Evolutionary conservation across 2,797 vertebrate species (phyloP), one percentile per base, ranked within the genome.

Genomic region (Pseudomugil gertrudae): DNA sequence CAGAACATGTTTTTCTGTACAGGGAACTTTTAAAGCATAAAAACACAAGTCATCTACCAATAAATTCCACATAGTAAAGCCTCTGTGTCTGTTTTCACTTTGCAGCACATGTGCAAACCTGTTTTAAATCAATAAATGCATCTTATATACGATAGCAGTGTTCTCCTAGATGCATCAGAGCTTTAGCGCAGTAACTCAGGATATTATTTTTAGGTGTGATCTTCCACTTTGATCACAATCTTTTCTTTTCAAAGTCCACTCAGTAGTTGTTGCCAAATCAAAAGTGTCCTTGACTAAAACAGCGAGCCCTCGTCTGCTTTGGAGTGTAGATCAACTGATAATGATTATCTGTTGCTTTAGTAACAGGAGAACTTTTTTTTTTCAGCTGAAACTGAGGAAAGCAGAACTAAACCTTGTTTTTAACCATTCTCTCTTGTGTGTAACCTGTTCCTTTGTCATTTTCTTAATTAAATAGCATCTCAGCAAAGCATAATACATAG

Each of bases 181-280:
- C 36, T 69, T 57, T 47, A 57, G 66, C 26, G 67, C 51, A 61
- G 27, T 9, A 55, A 58, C 10, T 57, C 6, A n/a, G 9, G 21
- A 13, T 55, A 84, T 54, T 71, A 36, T 19, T 74, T 19, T 38
- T 17, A 38, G 2, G 8, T 72, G 47, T 2, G 6, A 43, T 66
- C 57, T 48, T 73, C 35, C 58, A 13, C 47, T 50, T 10, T 32
- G 62, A 76, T 84, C 57, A 74, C 66, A 43, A 78, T 51, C 73
- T 81, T 57, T 81, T 69, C 2, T n/a, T 21, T 47, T 47, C 9
- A 47, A 21, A 33, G 59, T 30, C 47, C 48, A 61, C 38, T 67
- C 60, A 59, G 63, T 27, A 40, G 13, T 36, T 24, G 57, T 19
- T 7, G 11, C 5, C 15, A 40, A 50, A 24, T 21, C 17, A 26